phyloP scores from a whole-genome alignment of 1,140 invertebrate genomes.

The Drosophila erecta region DNA sequence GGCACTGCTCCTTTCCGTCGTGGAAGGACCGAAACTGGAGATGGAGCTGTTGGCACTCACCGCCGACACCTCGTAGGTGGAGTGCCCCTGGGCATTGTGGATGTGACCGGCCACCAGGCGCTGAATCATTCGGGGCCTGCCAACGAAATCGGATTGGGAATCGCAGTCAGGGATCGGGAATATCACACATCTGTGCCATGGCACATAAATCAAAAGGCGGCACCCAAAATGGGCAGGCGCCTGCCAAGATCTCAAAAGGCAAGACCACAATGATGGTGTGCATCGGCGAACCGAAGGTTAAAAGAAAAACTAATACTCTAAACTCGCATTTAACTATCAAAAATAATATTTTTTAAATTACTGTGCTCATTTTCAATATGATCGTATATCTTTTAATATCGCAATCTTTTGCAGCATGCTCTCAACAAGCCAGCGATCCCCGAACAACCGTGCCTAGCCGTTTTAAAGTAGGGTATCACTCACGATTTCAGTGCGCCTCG shows the following conservation, averaged over 20 bases:
- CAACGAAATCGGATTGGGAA: slow-evolving; percentile 20
- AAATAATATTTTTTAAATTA: not conserved
- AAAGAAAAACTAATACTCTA: too few relatives aligned
- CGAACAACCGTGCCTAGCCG: not conserved
- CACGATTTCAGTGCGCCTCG: slow-evolving; percentile 68
- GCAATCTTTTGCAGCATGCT: too few relatives aligned
- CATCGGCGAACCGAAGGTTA: not conserved
- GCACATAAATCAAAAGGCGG: slow-evolving; percentile 15
- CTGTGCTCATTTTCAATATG: too few relatives aligned
- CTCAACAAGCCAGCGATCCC: too few relatives aligned
- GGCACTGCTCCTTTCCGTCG: slow-evolving; percentile 2
- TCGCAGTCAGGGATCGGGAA: not conserved
- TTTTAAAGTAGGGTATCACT: slow-evolving; percentile 37
- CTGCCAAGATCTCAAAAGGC: not conserved
- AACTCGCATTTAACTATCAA: too few relatives aligned
- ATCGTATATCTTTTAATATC: too few relatives aligned
- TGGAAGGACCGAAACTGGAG: slow-evolving; percentile 18
- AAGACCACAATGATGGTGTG: not conserved
- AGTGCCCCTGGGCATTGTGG: slow-evolving; percentile 75
- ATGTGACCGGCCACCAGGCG: slow-evolving; percentile 88
- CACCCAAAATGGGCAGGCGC: slow-evolving; percentile 4
- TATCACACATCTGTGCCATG: not conserved
- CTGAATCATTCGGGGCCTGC: slow-evolving; percentile 86
- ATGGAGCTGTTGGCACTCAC: slow-evolving; percentile 66
- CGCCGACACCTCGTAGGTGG: slow-evolving; percentile 72